phyloP scores from a whole-genome alignment of 2,113 vertebrate species.

The Lophotis ruficrista region DNA sequence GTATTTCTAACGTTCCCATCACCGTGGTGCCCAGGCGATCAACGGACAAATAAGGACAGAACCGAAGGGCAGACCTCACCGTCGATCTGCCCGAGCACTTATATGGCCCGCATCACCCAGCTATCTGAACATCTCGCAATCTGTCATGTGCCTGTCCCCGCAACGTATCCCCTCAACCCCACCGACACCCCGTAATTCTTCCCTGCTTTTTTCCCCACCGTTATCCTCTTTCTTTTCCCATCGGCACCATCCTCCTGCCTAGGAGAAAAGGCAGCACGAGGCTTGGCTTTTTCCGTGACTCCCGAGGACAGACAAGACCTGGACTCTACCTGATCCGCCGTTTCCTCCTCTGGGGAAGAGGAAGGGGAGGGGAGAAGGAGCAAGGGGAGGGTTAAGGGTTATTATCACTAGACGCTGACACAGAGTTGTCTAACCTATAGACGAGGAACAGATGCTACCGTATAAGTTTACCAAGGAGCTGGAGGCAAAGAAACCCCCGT shows the following conservation, averaged over 20 bases:
- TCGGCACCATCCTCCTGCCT: background rate
- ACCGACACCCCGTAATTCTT: background rate
- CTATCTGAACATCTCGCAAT: background rate
- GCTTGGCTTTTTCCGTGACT: background rate
- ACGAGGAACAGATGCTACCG: background rate
- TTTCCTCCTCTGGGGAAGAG: constrained; percentile 49
- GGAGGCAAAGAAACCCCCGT: background rate
- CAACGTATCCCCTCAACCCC: background rate
- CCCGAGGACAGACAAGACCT: background rate
- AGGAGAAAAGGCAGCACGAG: background rate
- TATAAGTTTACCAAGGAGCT: background rate
- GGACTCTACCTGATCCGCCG: background rate
- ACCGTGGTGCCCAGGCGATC: background rate
- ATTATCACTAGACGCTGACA: background rate
- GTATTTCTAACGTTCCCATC: constrained; percentile 44
- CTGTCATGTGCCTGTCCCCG: background rate
- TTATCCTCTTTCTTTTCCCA: background rate
- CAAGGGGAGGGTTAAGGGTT: constrained; percentile 53
- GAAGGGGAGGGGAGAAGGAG: constrained; percentile 60
- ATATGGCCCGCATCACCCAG: background rate
- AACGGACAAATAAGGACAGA: constrained; percentile 68
- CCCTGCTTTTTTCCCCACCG: background rate
- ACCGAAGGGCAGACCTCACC: constrained; percentile 1
- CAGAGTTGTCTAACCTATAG: background rate
- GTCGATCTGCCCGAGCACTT: background rate